A percentile compares a stretch with the other conserved stretches of the same genome.
phyloP scores from a whole-genome alignment of 2,888 invertebrate species.

The Octonoba sinensis region DNA sequence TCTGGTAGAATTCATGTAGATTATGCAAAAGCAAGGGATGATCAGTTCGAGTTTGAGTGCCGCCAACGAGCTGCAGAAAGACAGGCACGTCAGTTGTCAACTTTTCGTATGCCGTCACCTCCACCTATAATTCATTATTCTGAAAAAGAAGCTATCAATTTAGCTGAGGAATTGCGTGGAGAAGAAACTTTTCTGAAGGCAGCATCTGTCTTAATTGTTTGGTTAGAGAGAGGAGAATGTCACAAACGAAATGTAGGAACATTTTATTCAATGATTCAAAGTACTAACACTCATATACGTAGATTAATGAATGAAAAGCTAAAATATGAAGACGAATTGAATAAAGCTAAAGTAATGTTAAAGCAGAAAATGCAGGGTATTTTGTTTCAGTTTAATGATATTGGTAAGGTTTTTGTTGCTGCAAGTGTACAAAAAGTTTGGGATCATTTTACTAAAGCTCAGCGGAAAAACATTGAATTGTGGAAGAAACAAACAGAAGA shows the following conservation, averaged over 20 bases:
- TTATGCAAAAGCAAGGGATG: constrained; percentile 93
- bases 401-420: constrained; percentile 96
- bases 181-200: constrained; percentile 27
- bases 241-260: constrained; percentile 89
- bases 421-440: constrained; percentile 98
- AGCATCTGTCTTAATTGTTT: constrained; percentile 78
- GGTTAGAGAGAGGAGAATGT: constrained; percentile 95
- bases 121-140: constrained; percentile 88
- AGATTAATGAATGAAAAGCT: constrained; percentile 87
- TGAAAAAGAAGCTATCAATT: constrained; percentile 81
- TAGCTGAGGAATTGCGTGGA: constrained; percentile 87
- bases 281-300: constrained; percentile 89
- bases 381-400: constrained; percentile 95
- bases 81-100: constrained; percentile 78
- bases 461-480: constrained; percentile 97
- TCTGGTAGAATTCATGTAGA: constrained; percentile 93
- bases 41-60: constrained; percentile 92
- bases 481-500: constrained; percentile 96
- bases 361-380: constrained; percentile 87
- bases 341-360: constrained; percentile 85
- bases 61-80: constrained; percentile 86
- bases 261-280: constrained; percentile 95
- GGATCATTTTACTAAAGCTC: constrained; percentile 99
- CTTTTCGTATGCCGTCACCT: constrained; percentile 76
- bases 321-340: constrained; percentile 88